A percentile compares a stretch with the other conserved stretches of the same genome.
Conservation (phyloP, 1,140 invertebrate genomes). For the Mylabris phalerata region DNA sequence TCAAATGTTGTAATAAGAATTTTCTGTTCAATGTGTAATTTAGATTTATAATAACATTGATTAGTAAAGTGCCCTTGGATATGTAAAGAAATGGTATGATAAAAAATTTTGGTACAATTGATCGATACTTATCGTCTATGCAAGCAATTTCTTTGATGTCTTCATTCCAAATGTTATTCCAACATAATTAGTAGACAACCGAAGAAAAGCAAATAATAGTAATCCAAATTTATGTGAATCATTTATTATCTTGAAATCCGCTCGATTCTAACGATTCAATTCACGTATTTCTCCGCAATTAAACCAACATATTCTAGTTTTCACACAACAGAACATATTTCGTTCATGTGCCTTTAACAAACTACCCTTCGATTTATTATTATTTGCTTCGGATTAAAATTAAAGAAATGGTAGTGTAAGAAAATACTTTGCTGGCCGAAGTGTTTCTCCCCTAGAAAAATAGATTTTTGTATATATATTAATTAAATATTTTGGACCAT, state of each 20-base stretch:
- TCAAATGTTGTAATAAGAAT: constrained; percentile 12
- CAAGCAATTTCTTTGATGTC: neutral
- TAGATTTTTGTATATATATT: constrained; percentile 5
- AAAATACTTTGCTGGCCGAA: constrained; percentile 22
- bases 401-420: neutral
- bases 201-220: no score
- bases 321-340: neutral
- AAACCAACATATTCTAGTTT: neutral
- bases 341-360: constrained; percentile 7
- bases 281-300: neutral
- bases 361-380: neutral
- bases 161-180: no score
- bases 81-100: neutral
- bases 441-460: neutral
- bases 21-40: neutral
- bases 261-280: neutral
- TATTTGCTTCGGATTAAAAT: constrained; percentile 1
- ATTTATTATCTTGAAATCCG: no score
- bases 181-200: no score
- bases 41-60: constrained; percentile 3
- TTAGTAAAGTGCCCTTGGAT: constrained; percentile 14
- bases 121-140: neutral
- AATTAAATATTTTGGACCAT: constrained; percentile 26
- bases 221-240: no score
- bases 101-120: neutral